These are phyloP conservation scores for Apostichopus japonicus DNA, from an alignment of 35 echinoderm and acorn worm species.

Conservation along the genomic window DNA sequence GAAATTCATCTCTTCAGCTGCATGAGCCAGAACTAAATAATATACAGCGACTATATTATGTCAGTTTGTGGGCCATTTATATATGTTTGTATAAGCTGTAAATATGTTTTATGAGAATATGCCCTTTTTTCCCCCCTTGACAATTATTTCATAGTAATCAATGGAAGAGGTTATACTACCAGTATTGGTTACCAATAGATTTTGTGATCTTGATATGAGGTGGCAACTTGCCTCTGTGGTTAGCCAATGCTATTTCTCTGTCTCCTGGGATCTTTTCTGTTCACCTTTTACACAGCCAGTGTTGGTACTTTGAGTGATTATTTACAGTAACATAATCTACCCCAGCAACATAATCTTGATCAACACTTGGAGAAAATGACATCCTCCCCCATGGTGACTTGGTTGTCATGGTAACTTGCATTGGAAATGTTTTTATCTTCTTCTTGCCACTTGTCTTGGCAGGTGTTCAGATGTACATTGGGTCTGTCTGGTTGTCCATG, in stretches of 20 bases:
- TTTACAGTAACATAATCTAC: not conserved
- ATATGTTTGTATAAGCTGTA: too few species aligned
- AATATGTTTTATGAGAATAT: too few species aligned
- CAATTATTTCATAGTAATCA: too few species aligned
- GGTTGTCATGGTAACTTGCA: not conserved
- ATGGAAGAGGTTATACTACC: too few species aligned
- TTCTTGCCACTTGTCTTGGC: not conserved
- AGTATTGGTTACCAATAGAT: not conserved
- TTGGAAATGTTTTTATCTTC: not conserved
- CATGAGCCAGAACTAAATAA: too few species aligned
- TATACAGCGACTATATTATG: too few species aligned
- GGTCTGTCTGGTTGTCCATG: not conserved
- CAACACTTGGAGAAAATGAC: slow-evolving; percentile 13
- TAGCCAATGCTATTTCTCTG: not conserved
- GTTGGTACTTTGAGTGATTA: not conserved
- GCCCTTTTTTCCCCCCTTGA: too few species aligned
- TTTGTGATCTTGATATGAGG: not conserved
- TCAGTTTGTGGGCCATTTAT: too few species aligned
- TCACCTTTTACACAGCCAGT: not conserved
- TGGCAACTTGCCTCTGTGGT: not conserved
- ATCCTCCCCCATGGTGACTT: slow-evolving; percentile 17
- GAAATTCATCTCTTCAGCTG: too few species aligned
- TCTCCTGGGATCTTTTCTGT: not conserved
- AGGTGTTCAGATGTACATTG: not conserved
- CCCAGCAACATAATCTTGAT: slow-evolving; percentile 3